Base-by-base conservation (phyloP, 2,888 invertebrate species). In the Gymnocheta viridis region DNA sequence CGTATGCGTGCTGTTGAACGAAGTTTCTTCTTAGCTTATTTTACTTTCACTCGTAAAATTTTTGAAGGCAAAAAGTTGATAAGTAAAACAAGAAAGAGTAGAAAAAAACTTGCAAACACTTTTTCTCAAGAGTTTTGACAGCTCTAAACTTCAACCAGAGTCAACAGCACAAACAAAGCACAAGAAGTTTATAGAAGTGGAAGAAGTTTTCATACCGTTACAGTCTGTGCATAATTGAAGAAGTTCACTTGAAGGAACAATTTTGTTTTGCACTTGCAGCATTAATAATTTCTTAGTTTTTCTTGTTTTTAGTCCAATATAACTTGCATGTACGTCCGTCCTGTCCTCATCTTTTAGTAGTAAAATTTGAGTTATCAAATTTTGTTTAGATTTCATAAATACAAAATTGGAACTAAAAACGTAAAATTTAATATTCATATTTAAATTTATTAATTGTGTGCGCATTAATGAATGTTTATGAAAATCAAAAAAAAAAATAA, bases 141-240 rank as follows among this genome's bases (percentile, higher is more conserved):
- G 69, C 56, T 51, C 54, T 47, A 69, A 47, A 73, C 72, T 79
- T 47, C 32, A 64, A 49, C 70, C 51, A 19, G 47, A 70, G 51
- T 69, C 70, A 79, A 64, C 54, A 64, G 19, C 14, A 72, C 10
- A 27, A 44, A 58, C 35, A 77, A n/a, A 44, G 24, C 10, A 35
- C 47, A 41, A 62, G 32, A 54, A 47, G 44, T 49, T 62, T 17
- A 0, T 3, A 19, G 56, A 70, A 69, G 69, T 62, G 62, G 47
- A 22, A 60, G 27, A 44, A 69, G 60, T 54, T 60, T 81, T 60
- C 74, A 81, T 67, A 74, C 51, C 72, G 56, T 56, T 56, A 67
- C 69, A 84, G 81, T 81, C 81, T 81, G 72, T 81, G 81, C 84
- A 84, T 84, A 81, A 84, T 84, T 84, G 72, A 84, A 78, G 81